These are phyloP conservation scores for Monochamus alternatus DNA, from an alignment of 2,888 invertebrate genomes.

Conservation along the genomic window DNA sequence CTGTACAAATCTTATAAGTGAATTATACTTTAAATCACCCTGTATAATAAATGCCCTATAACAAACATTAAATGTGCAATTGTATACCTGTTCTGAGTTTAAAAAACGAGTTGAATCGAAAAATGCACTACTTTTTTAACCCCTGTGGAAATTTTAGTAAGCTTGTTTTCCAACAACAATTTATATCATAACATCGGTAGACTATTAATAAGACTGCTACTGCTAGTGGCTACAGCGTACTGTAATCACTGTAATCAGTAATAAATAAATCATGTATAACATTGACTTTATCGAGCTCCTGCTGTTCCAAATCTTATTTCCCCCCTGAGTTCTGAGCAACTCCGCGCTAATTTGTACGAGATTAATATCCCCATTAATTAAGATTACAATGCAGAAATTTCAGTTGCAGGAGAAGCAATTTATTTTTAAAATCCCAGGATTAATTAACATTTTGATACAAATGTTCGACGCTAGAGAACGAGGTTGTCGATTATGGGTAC, in stretches of 20 bases:
- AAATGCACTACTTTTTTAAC: too few relatives aligned
- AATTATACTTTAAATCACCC: too few relatives aligned
- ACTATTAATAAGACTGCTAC: background rate
- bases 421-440: constrained; percentile 1
- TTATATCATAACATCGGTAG: background rate
- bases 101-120: too few relatives aligned
- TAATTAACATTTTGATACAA: background rate
- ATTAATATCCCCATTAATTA: constrained; percentile 22
- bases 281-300: constrained; percentile 4
- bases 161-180: background rate
- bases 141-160: too few relatives aligned
- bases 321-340: background rate
- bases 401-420: constrained; percentile 4
- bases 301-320: background rate
- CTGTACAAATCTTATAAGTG: too few relatives aligned
- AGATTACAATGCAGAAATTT: constrained; percentile 17
- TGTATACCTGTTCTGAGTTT: too few relatives aligned
- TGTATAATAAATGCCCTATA: too few relatives aligned
- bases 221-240: background rate
- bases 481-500: background rate
- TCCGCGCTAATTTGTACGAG: background rate
- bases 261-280: constrained; percentile 5
- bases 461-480: background rate
- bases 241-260: background rate
- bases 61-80: too few relatives aligned